A percentile compares a stretch with the other conserved stretches of the same genome.
phyloP scores from a whole-genome alignment of 2,888 invertebrate genomes.

The Melipona beecheii region DNA sequence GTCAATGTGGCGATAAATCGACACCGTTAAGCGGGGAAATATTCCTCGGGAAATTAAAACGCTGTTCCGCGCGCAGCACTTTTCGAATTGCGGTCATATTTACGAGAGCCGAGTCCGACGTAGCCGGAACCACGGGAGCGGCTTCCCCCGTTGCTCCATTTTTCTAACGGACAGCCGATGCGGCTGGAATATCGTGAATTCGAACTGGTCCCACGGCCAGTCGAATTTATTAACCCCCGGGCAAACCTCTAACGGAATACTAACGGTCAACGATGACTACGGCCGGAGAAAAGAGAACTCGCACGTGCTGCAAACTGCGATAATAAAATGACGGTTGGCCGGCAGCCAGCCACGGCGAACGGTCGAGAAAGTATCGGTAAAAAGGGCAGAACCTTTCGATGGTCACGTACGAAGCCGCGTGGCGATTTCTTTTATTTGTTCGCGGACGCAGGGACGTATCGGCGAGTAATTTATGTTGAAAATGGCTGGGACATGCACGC shows the following conservation, averaged over 20 bases:
- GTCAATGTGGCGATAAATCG: neutral
- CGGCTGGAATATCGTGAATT: neutral
- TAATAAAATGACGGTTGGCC: constrained; percentile 32
- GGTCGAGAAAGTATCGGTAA: constrained; percentile 43
- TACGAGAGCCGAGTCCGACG: too few species aligned
- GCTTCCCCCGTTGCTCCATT: neutral
- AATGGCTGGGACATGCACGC: constrained; percentile 40
- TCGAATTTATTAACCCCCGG: neutral
- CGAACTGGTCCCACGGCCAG: neutral
- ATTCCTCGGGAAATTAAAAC: neutral
- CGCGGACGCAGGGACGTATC: constrained; percentile 23
- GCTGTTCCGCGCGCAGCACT: too few species aligned
- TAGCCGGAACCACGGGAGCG: too few species aligned
- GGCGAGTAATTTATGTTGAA: constrained; percentile 56
- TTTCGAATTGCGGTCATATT: neutral
- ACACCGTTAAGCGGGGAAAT: neutral
- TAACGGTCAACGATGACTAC: neutral
- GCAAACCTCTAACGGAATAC: neutral
- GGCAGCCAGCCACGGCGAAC: neutral
- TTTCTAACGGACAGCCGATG: neutral
- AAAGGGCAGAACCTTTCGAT: constrained; percentile 27
- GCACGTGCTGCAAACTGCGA: neutral
- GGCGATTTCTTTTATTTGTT: constrained; percentile 43
- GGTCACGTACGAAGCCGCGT: constrained; percentile 25
- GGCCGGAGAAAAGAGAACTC: neutral